Conservation (phyloP, 2,113 vertebrate species). For the Pedionomus torquatus region DNA sequence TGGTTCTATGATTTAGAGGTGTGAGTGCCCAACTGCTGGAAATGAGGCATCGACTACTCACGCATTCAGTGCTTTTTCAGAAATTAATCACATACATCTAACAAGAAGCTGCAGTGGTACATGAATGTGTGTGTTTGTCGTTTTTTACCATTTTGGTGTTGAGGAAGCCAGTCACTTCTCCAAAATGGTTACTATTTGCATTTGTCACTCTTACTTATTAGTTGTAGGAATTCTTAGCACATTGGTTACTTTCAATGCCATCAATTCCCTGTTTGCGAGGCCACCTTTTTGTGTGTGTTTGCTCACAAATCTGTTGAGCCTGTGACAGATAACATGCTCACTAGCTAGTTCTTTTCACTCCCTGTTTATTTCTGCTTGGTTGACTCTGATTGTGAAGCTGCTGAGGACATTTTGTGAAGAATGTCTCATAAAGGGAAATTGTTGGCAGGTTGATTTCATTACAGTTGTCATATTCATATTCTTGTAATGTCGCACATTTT, state of each 20-base stretch:
- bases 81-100: not conserved
- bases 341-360: not conserved
- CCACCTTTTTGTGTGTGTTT: not conserved
- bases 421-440: not conserved
- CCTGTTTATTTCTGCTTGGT: not conserved
- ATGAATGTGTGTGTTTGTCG: not conserved
- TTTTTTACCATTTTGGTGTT: not conserved
- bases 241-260: not conserved
- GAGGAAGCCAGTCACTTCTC: not conserved
- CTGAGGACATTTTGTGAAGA: not conserved
- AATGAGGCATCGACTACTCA: not conserved
- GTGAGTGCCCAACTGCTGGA: not conserved
- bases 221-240: not conserved
- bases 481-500: not conserved
- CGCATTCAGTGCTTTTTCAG: not conserved
- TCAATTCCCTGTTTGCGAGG: not conserved
- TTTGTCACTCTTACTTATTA: not conserved
- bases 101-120: not conserved
- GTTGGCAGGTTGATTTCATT: not conserved
- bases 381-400: not conserved
- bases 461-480: not conserved
- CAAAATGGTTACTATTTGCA: not conserved
- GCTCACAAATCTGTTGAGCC: not conserved
- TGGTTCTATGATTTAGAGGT: not conserved
- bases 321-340: not conserved